Conservation (phyloP, 2,113 vertebrate species). For the Odontophorus gujanensis region DNA sequence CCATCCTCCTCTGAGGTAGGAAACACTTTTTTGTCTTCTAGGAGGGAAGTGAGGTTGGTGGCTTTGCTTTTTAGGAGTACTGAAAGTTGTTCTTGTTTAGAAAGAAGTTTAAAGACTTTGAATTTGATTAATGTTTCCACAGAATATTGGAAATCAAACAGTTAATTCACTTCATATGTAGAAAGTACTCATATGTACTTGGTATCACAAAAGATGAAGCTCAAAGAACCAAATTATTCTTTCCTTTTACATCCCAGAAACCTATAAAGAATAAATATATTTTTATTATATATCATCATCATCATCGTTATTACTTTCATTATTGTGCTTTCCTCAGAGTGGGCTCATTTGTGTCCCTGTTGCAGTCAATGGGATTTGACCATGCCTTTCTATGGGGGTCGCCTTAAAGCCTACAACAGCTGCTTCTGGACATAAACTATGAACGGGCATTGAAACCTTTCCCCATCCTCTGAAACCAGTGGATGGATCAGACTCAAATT, state of each 20-base stretch:
- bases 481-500: not conserved
- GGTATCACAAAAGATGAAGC: not conserved
- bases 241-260: not conserved
- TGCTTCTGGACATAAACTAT: not conserved
- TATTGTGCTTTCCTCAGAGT: too few species aligned
- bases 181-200: too few species aligned
- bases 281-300: too few species aligned
- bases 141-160: slow-evolving; percentile 60
- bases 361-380: not conserved
- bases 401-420: not conserved
- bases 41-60: not conserved
- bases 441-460: not conserved
- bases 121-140: slow-evolving; percentile 46
- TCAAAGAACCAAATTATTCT: not conserved
- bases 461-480: not conserved
- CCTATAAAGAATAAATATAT: not conserved
- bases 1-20: not conserved
- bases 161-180: not conserved
- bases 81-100: slow-evolving; percentile 47
- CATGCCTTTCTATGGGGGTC: rapidly evolving
- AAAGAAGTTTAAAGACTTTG: slow-evolving; percentile 52
- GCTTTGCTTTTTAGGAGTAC: not conserved
- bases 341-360: not conserved
- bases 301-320: too few species aligned
- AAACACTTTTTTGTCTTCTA: not conserved